These are phyloP conservation scores for Sycophila texana DNA, from an alignment of 2,888 invertebrate species.

Conservation along the genomic window DNA sequence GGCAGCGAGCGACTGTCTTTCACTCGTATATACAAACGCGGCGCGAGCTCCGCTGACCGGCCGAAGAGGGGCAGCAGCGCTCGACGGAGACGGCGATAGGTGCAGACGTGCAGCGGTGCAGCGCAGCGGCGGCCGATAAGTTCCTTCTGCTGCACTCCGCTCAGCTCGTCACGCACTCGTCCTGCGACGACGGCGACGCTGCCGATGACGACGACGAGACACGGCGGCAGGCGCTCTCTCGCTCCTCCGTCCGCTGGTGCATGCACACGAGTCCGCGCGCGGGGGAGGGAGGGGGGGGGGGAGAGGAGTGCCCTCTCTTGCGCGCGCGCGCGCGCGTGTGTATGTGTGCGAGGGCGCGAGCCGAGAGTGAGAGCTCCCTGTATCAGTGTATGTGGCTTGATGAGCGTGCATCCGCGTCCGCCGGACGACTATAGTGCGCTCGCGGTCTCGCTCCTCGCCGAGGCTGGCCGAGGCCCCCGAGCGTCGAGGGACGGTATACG, in stretches of 20 bases:
- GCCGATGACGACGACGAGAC: conserved; percentile 5
- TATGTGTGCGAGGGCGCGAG: not conserved
- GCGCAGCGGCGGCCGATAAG: not conserved
- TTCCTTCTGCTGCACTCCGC: too few relatives aligned
- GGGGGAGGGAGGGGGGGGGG: not conserved
- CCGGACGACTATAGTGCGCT: conserved; percentile 56
- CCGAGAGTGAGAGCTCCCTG: conserved; percentile 12
- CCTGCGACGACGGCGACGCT: not conserved
- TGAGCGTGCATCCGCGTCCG: conserved; percentile 57
- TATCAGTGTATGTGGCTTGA: conserved; percentile 30
- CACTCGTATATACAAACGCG: not conserved
- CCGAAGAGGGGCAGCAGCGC: not conserved
- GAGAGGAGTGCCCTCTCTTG: not conserved
- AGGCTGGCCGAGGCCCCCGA: conserved; percentile 42
- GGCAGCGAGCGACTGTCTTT: conserved; percentile 39
- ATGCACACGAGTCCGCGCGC: not conserved
- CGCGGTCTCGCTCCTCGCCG: conserved; percentile 52
- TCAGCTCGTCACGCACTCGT: not conserved
- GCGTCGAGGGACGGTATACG: conserved; percentile 28
- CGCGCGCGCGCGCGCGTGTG: not conserved
- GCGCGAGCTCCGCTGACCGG: not conserved
- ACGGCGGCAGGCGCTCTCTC: conserved; percentile 10
- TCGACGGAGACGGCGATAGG: not conserved
- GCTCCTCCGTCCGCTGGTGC: conserved; percentile 20
- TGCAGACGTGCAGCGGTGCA: not conserved